These are phyloP conservation scores for Salminus brasiliensis DNA, from an alignment of 2,113 vertebrate genomes.

Conservation along the genomic window DNA sequence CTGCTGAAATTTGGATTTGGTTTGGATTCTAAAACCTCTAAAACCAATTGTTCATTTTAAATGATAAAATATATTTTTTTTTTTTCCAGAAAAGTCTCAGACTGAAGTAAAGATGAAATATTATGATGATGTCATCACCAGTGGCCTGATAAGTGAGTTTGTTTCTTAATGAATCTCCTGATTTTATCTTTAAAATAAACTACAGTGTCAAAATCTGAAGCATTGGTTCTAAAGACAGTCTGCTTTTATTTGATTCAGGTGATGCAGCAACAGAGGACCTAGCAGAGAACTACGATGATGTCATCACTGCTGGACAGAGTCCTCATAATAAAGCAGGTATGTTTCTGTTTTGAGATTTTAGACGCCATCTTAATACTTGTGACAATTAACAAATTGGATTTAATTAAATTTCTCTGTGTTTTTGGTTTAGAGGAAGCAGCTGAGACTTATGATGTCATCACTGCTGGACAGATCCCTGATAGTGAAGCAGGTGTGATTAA, in stretches of 20 bases:
- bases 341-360: not conserved
- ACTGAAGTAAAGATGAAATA: too few species aligned
- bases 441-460: constrained; percentile 19
- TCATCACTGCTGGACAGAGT: not conserved
- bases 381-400: not conserved
- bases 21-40: too few species aligned
- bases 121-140: too few species aligned
- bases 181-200: not conserved
- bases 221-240: not conserved
- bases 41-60: too few species aligned
- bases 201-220: too few species aligned
- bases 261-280: not conserved
- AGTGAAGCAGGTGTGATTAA: constrained; percentile 4
- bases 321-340: not conserved
- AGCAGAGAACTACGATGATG: constrained; percentile 18
- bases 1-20: too few species aligned
- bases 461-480: constrained; percentile 7
- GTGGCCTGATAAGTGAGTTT: too few species aligned
- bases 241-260: not conserved
- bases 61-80: too few species aligned
- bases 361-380: not conserved
- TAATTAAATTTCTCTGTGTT: not conserved
- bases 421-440: not conserved
- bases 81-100: too few species aligned
- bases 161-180: not conserved